Evolutionary conservation across 2,888 invertebrate genomes (phyloP).

Genomic region (Zonitis immaculata): DNA sequence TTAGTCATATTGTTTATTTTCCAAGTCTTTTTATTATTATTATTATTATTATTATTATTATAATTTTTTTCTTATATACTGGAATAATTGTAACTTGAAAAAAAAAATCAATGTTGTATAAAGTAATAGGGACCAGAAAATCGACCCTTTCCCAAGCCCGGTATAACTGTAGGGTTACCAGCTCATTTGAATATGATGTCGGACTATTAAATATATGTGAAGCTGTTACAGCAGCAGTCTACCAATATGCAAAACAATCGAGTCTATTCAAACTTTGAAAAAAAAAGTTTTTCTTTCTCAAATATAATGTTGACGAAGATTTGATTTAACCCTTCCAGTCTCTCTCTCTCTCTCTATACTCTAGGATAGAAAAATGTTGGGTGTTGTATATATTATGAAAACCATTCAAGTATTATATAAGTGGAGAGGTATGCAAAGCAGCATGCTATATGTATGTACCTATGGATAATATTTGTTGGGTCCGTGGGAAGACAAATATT

Average conservation of each 20-base stretch:
- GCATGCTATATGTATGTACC: not conserved
- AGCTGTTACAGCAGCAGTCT: not conserved
- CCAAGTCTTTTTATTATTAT: not conserved
- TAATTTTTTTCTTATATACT: too few species aligned
- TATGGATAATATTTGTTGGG: not conserved
- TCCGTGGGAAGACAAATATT: constrained; percentile 23
- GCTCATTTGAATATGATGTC: not conserved
- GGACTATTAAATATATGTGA: too few species aligned
- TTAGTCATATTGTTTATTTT: constrained; percentile 15
- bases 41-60: not conserved
- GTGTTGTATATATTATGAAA: too few species aligned
- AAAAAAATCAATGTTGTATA: not conserved
- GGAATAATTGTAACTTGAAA: too few species aligned
- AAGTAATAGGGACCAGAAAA: not conserved
- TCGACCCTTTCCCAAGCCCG: not conserved
- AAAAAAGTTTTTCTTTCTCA: too few species aligned
- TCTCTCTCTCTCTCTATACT: not conserved
- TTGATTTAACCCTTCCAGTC: constrained; percentile 17
- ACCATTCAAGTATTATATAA: not conserved
- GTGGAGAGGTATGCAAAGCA: constrained; percentile 16
- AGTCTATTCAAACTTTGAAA: constrained; percentile 13
- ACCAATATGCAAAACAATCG: constrained; percentile 18
- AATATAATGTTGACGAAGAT: constrained; percentile 6
- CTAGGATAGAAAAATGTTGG: not conserved
- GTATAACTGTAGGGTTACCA: not conserved